Percentiles rank a stretch among this genome's conserved stretches.
phyloP scores from a whole-genome alignment of 2,113 vertebrate species.

The Anhinga anhinga region DNA sequence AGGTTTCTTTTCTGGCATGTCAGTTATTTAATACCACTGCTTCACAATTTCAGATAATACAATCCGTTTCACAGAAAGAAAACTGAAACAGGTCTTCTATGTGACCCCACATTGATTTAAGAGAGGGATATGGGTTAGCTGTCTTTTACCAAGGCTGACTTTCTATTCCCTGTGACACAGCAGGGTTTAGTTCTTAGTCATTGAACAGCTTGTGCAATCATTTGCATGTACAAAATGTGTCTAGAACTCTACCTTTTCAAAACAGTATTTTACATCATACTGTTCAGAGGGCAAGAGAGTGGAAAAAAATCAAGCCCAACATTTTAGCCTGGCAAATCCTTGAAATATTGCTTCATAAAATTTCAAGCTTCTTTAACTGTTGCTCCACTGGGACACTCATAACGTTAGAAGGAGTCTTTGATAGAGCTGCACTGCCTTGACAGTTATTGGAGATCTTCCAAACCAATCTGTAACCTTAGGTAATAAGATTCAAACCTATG shows the following conservation, averaged over 20 bases:
- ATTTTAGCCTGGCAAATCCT: background rate
- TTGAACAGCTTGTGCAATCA: background rate
- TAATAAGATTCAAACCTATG: background rate
- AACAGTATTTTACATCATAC: background rate
- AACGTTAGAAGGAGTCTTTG: background rate
- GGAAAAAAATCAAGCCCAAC: background rate
- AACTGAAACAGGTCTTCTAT: background rate
- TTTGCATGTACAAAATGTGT: background rate
- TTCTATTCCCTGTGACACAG: background rate
- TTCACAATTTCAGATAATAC: background rate
- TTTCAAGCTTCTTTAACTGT: background rate
- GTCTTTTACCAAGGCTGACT: background rate
- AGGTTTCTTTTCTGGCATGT: rapidly evolving
- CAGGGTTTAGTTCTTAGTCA: background rate
- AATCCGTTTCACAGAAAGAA: background rate
- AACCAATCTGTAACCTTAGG: background rate
- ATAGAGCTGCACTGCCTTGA: background rate
- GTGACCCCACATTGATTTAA: background rate
- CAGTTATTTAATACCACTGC: background rate
- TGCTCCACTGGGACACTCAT: background rate
- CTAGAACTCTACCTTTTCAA: background rate
- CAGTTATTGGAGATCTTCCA: background rate
- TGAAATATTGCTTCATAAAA: background rate
- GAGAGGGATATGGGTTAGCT: background rate
- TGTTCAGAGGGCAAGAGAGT: background rate